Evolutionary conservation across 2,888 invertebrate species (phyloP), one percentile per base, ranked within the genome.

Genomic region (Entomobrya multifasciata): DNA sequence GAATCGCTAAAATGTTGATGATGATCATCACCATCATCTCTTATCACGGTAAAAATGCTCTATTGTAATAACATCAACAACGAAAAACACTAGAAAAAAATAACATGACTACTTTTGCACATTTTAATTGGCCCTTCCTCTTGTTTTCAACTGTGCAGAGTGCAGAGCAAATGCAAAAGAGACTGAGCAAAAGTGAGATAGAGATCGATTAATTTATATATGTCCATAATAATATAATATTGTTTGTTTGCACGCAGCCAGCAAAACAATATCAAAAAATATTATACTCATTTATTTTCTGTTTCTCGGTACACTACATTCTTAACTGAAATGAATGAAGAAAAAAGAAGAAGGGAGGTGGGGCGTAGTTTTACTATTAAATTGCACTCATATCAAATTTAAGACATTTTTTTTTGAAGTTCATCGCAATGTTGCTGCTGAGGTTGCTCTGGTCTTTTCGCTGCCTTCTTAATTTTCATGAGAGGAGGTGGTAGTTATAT

Each of bases 71-170:
- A 47, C 49, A 83, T n/a, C 22, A 41, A 44, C 60, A 57, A 47
- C 36, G 52, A 52, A 30, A 17, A 65, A 20, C 13, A 70, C 22
- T 20, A 62, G 20, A 78, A 57, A 65, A 49, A 52, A 76, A 62
- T 25, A 77, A 77, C 67, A 77, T 84, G 78, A 79, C 85, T 85
- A 85, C 79, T 79, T 85, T 85, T 85, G 85, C 85, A 85, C 85
- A 79, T 79, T 85, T 85, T 79, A 85, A 85, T 85, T 78, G 79
- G 79, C 85, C 85, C 85, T 85, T 85, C 85, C 78, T 83, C 62
- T 74, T 52, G 17, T 72, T 55, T 25, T 30, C 22, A 36, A 8
- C 30, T 60, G 27, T 60, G 0, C 17, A 1, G 30, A n/a, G 15
- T 41, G 22, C 72, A 72, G 17, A 0, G 44, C 11, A 70, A 70